Base-by-base conservation (phyloP, 2,113 vertebrate species). In the Pterophyllum scalare region DNA sequence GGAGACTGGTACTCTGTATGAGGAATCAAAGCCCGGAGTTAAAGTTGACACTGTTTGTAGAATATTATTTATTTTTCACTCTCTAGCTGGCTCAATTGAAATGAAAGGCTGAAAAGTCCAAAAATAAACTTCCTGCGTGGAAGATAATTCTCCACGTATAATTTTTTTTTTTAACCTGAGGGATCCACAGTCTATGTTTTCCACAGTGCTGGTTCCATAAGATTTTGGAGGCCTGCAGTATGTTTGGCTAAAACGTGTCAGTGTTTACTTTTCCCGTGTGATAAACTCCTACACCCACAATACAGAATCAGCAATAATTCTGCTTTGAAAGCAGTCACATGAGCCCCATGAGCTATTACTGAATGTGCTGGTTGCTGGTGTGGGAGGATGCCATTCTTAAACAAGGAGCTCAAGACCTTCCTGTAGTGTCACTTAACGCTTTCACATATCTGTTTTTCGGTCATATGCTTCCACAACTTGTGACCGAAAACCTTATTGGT, bases 381-480 rank as follows among this genome's bases (percentile, higher is more conserved):
- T 87, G 70, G 67, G 82, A 86, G 75, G 81, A 81, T 75, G 56
- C 77, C 35, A 52, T 46, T 87, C 75, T 80, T 19, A 31, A 82
- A 74, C 9, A 13, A 22, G 9, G 10, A 61, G 40, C 62, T 83
- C 24, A 10, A 15, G 74, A n/a, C 24, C 54, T 67, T 84, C 8
- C 74, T 33, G n/a, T 38, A 74, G 46, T 20, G 31, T 76, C 62
- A 85, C 75, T 54, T 28, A 22, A 86, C 76, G 49, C 64, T 75
- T 67, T 84, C n/a, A 31, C 75, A 35, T 49, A 26, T 12, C 67
- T 59, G 15, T 0, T 20, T 87, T 86, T 84, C 54, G 19, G 88
- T 93, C 93, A 91, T 77, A 85, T 88, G 90, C 59, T 80, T 87
- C 19, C 40, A 24, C 77, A 90, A 59, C 88, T 65, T 86, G 92